Base-by-base conservation (phyloP, 1,140 invertebrate species). In the Bombus confusus region DNA sequence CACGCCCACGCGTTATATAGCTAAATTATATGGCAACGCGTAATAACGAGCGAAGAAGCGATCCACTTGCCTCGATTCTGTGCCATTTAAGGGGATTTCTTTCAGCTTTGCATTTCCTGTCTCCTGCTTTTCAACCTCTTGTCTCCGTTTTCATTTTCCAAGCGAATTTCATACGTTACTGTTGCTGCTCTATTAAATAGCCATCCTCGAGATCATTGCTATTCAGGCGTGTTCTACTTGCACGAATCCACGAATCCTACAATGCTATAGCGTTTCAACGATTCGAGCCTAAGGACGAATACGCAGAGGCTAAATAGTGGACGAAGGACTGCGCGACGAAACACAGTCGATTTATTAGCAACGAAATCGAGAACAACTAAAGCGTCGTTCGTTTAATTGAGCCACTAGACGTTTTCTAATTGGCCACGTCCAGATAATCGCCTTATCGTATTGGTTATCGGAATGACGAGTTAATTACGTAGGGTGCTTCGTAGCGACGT, bases 361-460 rank as follows among this genome's bases (percentile, higher is more conserved):
- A 83, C 81, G 83, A 85, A 88, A 86, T 79, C 88, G n/a, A 79
- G 64, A 81, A 69, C 62, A 43, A 59, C 57, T 59, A 39, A 78
- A 80, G 31, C 77, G 37, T 80, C 59, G 28, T 83, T 73, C 72
- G 39, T 77, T 59, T 72, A 84, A 73, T 87, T 78, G 66, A 69
- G 37, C 28, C 25, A 31, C 69, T 43, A 34, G 83, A 86, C 80
- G 62, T 72, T 79, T 82, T 86, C 83, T 89, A 89, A 88, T 88
- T 89, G 78, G 43, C 34, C 25, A 64, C 66, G 74, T 28, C 62
- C 77, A 86, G 87, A 86, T 80, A 66, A 62, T 83, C 64, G 37
- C 31, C 85, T 89, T 89, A 89, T 89, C 88, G 80, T 68, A 31
- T 66, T n/a, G 80, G 76, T 89, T 89, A 89, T 89, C 87, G 74